phyloP scores from a whole-genome alignment of 2,113 vertebrate genomes.

The Stegastes partitus region DNA sequence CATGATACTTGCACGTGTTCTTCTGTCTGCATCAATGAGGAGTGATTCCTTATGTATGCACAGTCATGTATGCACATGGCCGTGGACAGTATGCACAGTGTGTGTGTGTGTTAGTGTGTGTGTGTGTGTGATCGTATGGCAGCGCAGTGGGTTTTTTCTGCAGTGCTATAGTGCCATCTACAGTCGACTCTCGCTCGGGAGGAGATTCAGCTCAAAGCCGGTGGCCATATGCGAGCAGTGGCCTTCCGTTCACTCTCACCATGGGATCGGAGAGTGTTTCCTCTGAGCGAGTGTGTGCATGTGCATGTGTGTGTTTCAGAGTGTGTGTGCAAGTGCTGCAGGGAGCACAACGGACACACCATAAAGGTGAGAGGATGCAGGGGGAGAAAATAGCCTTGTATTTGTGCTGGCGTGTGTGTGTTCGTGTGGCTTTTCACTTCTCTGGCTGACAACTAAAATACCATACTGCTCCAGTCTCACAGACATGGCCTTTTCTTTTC shows the following conservation, averaged over 20 bases:
- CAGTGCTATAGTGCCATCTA: conserved; percentile 83
- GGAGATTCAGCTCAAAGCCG: conserved; percentile 29
- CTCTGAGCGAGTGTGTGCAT: conserved; percentile 32
- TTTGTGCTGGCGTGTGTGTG: conserved; percentile 33
- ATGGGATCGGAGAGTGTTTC: conserved; percentile 62
- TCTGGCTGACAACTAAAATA: conserved; percentile 68
- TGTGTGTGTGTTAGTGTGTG: background rate
- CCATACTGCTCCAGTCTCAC: conserved; percentile 52
- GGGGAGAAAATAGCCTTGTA: conserved; percentile 59
- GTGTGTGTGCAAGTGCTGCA: conserved; percentile 19
- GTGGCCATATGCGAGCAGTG: conserved; percentile 52
- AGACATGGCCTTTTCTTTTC: conserved; percentile 69
- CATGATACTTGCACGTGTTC: background rate
- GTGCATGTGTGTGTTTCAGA: conserved; percentile 28
- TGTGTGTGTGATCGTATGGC: background rate
- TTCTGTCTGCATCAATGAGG: conserved; percentile 18
- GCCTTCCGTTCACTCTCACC: conserved; percentile 70
- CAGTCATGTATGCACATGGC: conserved; percentile 22
- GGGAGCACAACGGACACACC: conserved; percentile 35
- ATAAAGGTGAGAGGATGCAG: conserved; percentile 67
- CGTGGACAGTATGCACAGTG: conserved; percentile 5
- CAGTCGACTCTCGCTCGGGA: conserved; percentile 24
- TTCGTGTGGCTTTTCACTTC: conserved; percentile 57
- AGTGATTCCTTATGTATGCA: conserved; percentile 18
- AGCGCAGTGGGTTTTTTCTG: conserved; percentile 2